These are phyloP conservation scores for Tokudaia muenninki DNA, from an alignment of 2,797 vertebrate species.

Conservation along the genomic window DNA sequence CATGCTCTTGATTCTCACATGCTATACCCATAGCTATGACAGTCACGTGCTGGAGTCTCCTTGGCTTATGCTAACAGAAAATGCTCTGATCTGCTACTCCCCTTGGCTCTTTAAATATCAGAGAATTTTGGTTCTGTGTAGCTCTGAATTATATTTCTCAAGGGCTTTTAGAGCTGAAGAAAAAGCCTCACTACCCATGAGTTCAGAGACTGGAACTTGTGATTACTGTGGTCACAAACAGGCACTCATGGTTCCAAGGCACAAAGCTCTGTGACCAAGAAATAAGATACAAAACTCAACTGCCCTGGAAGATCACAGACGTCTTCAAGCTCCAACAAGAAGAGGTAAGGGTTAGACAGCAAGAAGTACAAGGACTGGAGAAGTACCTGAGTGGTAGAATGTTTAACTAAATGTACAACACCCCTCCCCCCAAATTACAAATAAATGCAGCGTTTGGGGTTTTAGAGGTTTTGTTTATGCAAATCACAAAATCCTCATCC, in stretches of 20 bases:
- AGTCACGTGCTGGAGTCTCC: neutral
- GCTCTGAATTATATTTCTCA: neutral
- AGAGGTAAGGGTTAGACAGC: neutral
- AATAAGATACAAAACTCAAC: neutral
- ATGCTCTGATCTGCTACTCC: neutral
- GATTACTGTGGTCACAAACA: neutral
- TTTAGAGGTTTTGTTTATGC: neutral
- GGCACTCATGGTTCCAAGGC: neutral
- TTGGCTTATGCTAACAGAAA: neutral
- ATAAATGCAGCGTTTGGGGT: neutral
- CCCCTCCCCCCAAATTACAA: neutral
- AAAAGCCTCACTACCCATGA: neutral
- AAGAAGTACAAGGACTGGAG: neutral
- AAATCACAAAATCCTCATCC: neutral
- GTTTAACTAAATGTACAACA: neutral
- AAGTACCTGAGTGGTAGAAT: neutral
- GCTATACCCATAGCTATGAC: neutral
- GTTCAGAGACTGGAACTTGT: neutral
- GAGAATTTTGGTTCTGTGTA: neutral
- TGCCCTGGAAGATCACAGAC: neutral
- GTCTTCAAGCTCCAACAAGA: neutral
- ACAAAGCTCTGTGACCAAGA: neutral
- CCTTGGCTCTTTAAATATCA: neutral
- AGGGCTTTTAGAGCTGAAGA: neutral
- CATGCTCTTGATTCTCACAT: neutral